phyloP scores from a whole-genome alignment of 2,888 invertebrate species.

The Drosophila yooni region DNA sequence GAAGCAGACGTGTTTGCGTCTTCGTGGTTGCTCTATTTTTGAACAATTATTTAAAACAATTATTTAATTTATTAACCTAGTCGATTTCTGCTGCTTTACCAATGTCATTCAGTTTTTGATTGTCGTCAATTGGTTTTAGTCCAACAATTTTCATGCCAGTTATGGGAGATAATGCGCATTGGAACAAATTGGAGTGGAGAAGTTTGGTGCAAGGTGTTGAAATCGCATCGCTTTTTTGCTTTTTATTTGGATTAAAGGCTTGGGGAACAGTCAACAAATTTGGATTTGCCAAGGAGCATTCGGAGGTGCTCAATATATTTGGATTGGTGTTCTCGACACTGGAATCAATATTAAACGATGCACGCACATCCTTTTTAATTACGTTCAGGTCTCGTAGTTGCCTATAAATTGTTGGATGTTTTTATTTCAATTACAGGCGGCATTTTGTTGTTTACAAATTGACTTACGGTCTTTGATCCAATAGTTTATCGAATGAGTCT shows the following conservation, averaged over 20 bases:
- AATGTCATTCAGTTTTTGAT: constrained; percentile 4
- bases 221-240: constrained; percentile 37
- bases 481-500: constrained; percentile 81
- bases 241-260: background rate
- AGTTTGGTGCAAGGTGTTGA: constrained; percentile 75
- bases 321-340: constrained; percentile 77
- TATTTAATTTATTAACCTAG: constrained; percentile 16
- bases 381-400: constrained; percentile 71
- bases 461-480: constrained; percentile 76
- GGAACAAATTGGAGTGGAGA: constrained; percentile 59
- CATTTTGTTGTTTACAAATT: background rate
- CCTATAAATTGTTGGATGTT: constrained; percentile 43
- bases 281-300: constrained; percentile 8
- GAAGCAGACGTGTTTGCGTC: constrained; percentile 42
- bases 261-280: background rate
- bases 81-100: constrained; percentile 10
- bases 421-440: background rate
- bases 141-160: constrained; percentile 56
- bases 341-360: constrained; percentile 81
- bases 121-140: constrained; percentile 3
- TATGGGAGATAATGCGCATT: constrained; percentile 81
- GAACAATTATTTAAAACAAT: background rate
- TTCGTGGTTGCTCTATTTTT: constrained; percentile 1
- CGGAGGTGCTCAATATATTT: constrained; percentile 19
- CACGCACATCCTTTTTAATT: constrained; percentile 71